Percentiles rank a stretch among this genome's conserved stretches.
Conservation (phyloP, 2,113 vertebrate genomes). For the Electrona antarctica region DNA sequence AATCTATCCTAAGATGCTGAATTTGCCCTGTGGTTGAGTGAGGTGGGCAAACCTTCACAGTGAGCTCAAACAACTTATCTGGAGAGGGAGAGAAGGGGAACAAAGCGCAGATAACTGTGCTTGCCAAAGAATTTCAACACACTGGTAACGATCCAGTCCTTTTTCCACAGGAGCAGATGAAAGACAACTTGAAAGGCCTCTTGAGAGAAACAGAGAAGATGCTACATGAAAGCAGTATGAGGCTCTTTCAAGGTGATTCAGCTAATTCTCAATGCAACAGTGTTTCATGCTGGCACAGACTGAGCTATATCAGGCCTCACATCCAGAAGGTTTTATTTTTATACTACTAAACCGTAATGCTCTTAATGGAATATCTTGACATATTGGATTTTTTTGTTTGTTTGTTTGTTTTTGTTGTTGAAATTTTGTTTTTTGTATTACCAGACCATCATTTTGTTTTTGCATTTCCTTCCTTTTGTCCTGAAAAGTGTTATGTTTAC, state of each 20-base stretch:
- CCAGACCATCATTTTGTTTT: too few relatives aligned
- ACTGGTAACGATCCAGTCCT: conserved; percentile 32
- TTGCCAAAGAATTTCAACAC: conserved; percentile 41
- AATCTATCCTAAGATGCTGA: background rate
- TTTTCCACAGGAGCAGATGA: conserved; percentile 38
- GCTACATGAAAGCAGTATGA: conserved; percentile 11
- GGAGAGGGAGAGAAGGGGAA: conserved; percentile 1
- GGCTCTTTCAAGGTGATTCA: conserved; percentile 46
- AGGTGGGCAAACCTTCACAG: conserved; percentile 22
- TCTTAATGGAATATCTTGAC: too few relatives aligned
- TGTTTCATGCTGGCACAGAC: too few relatives aligned
- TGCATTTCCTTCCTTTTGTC: too few relatives aligned
- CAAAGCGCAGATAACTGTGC: background rate
- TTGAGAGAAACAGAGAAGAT: conserved; percentile 27
- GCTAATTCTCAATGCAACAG: conserved; percentile 21
- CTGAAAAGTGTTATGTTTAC: too few relatives aligned
- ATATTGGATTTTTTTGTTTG: too few relatives aligned
- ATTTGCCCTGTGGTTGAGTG: background rate
- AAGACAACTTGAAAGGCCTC: conserved; percentile 24
- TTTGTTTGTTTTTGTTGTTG: too few relatives aligned
- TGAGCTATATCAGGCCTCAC: too few relatives aligned
- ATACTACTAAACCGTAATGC: too few relatives aligned
- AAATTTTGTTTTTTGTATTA: too few relatives aligned
- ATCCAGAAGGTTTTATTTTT: too few relatives aligned
- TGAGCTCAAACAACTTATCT: conserved; percentile 22